phyloP scores from a whole-genome alignment of 2,113 vertebrate species.

The Ophthalmolycus amberensis region DNA sequence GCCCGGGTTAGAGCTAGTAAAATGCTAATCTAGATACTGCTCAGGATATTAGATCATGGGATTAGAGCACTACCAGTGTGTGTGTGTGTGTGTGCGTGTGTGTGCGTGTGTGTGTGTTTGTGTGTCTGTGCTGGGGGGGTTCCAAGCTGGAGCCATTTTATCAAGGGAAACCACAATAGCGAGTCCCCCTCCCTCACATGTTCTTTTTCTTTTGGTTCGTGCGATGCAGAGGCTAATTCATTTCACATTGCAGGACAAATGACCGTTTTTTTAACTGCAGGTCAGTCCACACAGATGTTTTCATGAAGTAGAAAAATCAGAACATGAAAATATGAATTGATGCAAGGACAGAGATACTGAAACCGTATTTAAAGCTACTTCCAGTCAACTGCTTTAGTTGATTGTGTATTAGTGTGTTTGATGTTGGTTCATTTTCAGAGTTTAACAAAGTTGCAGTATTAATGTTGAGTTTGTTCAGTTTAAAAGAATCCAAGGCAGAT shows the following conservation, averaged over 20 bases:
- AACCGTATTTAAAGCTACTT: neutral
- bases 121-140: neutral
- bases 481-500: too few relatives aligned
- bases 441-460: too few relatives aligned
- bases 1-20: neutral
- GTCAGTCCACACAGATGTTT: neutral
- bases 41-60: conserved; percentile 19
- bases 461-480: too few relatives aligned
- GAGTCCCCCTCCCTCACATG: neutral
- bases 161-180: conserved; percentile 10
- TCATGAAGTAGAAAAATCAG: neutral
- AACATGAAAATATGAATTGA: neutral
- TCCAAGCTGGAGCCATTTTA: conserved; percentile 14
- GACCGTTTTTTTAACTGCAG: too few relatives aligned
- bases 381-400: neutral
- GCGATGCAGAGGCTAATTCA: neutral
- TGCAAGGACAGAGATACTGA: too few relatives aligned
- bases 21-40: conserved; percentile 44
- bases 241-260: conserved; percentile 1
- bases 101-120: too few relatives aligned
- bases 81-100: too few relatives aligned
- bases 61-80: neutral
- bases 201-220: neutral
- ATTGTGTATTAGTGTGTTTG: too few relatives aligned
- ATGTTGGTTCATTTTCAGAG: too few relatives aligned